Evolutionary conservation across 2,113 vertebrate genomes (phyloP).

Genomic region (Pterocles gutturalis): DNA sequence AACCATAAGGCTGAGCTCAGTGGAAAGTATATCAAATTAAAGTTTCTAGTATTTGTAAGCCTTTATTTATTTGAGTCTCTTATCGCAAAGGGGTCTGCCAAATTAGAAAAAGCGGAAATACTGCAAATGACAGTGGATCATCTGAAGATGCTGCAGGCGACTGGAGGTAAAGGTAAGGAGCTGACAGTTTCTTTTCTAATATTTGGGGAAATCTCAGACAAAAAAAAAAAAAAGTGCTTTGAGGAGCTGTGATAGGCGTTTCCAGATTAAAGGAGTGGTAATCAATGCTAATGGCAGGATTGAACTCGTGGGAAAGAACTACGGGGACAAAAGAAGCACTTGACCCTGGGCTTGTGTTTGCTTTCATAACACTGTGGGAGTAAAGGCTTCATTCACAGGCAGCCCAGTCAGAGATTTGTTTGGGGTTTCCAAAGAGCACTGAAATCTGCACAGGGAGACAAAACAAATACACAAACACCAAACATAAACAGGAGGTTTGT

Average conservation of each 20-base stretch:
- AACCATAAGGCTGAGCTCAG: constrained; percentile 54
- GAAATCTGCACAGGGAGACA: constrained; percentile 81
- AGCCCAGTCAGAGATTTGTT: constrained; percentile 85
- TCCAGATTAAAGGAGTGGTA: constrained; percentile 86
- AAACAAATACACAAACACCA: constrained; percentile 87
- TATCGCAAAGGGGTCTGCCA: constrained; percentile 91
- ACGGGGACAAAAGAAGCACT: constrained; percentile 91
- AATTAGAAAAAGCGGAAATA: constrained; percentile 98
- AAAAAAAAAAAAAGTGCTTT: constrained; percentile 61
- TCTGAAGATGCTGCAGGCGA: constrained; percentile 94
- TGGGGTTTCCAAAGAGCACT: constrained; percentile 85
- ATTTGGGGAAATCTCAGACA: constrained; percentile 69
- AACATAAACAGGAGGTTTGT: constrained; percentile 80
- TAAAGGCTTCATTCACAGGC: constrained; percentile 85
- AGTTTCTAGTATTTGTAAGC: constrained; percentile 57
- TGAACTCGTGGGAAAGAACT: constrained; percentile 93
- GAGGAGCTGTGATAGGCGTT: constrained; percentile 76
- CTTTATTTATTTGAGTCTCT: constrained; percentile 62
- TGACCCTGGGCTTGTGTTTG: constrained; percentile 93
- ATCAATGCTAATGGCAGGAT: constrained; percentile 90
- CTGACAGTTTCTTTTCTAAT: constrained; percentile 3
- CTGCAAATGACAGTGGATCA: constrained; percentile 99
- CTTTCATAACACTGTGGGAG: constrained; percentile 91
- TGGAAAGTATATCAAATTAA: constrained; percentile 54
- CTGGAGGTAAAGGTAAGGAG: constrained; percentile 92